Evolutionary conservation across 2,888 invertebrate species (phyloP).

Genomic region (Hybos culiciformis): DNA sequence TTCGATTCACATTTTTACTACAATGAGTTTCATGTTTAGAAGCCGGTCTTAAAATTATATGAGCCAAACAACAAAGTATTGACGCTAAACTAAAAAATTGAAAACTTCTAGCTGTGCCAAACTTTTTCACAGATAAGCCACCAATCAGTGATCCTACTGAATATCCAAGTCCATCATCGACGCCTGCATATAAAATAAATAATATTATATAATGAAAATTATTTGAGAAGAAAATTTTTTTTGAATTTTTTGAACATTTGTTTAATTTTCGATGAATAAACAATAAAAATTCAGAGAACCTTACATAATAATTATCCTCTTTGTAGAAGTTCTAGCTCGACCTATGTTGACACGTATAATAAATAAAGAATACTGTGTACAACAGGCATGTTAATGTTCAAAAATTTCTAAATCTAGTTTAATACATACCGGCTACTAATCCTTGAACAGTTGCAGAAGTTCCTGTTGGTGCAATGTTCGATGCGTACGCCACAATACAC

Average conservation of each 20-base stretch:
- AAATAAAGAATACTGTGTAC: too few relatives aligned
- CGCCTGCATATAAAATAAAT: too few relatives aligned
- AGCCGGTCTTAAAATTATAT: slow-evolving; percentile 29
- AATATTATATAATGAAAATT: too few relatives aligned
- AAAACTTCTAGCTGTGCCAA: slow-evolving; percentile 47
- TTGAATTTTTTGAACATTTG: too few relatives aligned
- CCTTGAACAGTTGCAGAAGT: slow-evolving; percentile 77
- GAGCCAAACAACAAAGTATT: slow-evolving; percentile 29
- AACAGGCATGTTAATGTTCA: too few relatives aligned
- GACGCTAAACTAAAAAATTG: slow-evolving; percentile 36
- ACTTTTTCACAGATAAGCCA: slow-evolving; percentile 49
- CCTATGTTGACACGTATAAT: too few relatives aligned
- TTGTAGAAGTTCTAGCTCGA: too few relatives aligned
- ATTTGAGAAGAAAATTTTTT: too few relatives aligned
- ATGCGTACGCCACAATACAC: slow-evolving; percentile 61
- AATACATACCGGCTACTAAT: slow-evolving; percentile 71
- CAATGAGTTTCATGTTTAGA: slow-evolving; percentile 21
- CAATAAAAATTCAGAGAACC: too few relatives aligned
- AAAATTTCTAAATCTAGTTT: too few relatives aligned
- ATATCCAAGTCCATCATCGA: slow-evolving; percentile 75
- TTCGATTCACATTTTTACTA: background rate
- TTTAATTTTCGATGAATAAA: too few relatives aligned
- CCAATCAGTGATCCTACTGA: slow-evolving; percentile 62
- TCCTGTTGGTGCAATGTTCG: slow-evolving; percentile 51
- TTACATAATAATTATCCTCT: too few relatives aligned